Base-by-base conservation (phyloP, 2,888 invertebrate species). In the Thereva nobilitata region DNA sequence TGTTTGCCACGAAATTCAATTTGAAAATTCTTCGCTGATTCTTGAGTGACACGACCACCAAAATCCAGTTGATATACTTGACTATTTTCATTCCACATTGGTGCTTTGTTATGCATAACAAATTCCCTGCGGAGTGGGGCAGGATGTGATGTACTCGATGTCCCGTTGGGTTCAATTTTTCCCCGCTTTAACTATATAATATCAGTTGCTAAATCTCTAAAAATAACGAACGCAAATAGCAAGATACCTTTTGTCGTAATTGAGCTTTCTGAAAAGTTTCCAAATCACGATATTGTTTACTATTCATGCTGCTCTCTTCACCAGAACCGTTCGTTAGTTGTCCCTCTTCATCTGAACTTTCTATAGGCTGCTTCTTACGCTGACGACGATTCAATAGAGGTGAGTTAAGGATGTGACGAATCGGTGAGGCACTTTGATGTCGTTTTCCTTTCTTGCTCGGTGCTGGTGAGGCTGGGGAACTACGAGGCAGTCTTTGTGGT, bases 1-100 rank as follows among this genome's bases (percentile, higher is more conserved):
- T 97, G 97, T 83, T 95, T 95, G 71, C 94, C 95, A 73, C 93
- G 88, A 79, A 94, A 95, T 82, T 97, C 97, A 67, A 99, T 97
- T 84, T 99, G 98, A 81, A 99, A 99, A 83, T 99, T 99, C 83
- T 99, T 99, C 10, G 98, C 98, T 50, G 97, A 97, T 81, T 99
- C 98, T 82, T 98, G 98, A 4, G 98, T 99, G 68, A 99, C 99
- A 72, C 99, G 85, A 8, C 99, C 99, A 4, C 98, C 98, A 83
- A 99, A 99, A 83, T 99, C 99, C 52, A 99, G 85, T 79, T 98
- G 98, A 83, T 98, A 99, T 9, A 99, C 98, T 82, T 99, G 98
- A 78, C 95, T 96, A 82, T 93, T 93, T 82, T 99, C 98, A 81
- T 99, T 99, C 99, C 99, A 99, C 87, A 96, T 90, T 9, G 96